Evolutionary conservation across 2,113 vertebrate species (phyloP), one percentile per base, ranked within the genome.

Genomic region (Erythrolamprus reginae): DNA sequence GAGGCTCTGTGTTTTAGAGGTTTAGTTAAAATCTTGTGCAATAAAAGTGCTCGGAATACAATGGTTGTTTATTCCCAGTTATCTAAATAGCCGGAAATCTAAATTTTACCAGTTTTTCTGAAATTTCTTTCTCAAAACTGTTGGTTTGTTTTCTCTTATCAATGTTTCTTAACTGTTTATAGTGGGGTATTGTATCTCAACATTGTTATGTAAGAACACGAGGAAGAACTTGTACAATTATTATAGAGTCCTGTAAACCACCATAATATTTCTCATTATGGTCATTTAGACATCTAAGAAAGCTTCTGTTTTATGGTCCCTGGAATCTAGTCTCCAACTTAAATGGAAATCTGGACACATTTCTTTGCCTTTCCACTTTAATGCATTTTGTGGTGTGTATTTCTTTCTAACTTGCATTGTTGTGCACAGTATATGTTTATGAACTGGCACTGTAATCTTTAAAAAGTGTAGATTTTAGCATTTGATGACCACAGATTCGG

Each of bases 1-100:
- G 42, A 93, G 92, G 12, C 42, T 24, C 17, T 38, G 28, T 82
- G 15, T 82, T 50, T 42, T 48, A 89, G 93, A 93, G 42, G 10
- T 88, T 56, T 90, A 50, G 58, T 2, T 7, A 0, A 0, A 91
- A 86, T 52, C 13, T 89, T 86, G 47, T 53, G 58, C 0, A 93
- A 51, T 2, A 38, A 13, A 87, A 50, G 3, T 23, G 24, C 91
- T 70, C 33, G 52, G 89, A 47, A 87, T 47, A 82, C 50, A 38
- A 45, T 87, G 83, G 19, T 53, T 52, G 70, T 21, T 28, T 90
- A 26, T 89, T 85, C n/a, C n/a, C 4, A 50, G 15, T 90, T 55
- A 77, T 3, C 83, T 91, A 13, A 70, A 93, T 52, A 52, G 58
- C 48, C 89, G 2, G n/a, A n/a, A n/a, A n/a, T n/a, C n/a, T n/a